Evolutionary conservation across 2,797 vertebrate species (phyloP).

Genomic region (Tinamus major): DNA sequence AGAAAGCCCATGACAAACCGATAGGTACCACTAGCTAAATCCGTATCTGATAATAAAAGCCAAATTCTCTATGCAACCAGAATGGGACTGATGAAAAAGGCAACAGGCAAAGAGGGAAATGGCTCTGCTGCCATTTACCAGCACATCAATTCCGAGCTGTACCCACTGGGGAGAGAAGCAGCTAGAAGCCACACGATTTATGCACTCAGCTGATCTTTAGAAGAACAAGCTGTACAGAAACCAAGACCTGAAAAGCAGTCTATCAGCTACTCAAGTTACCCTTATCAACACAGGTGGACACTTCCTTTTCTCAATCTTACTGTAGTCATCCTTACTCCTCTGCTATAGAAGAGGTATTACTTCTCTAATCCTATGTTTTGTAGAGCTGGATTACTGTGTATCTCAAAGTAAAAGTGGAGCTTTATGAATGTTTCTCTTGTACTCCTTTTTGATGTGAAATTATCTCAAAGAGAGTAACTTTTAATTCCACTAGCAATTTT

Average conservation of each 20-base stretch:
- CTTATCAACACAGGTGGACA: neutral
- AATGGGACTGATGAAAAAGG: neutral
- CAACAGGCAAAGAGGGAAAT: neutral
- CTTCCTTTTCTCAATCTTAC: neutral
- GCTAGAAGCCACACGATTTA: slow-evolving; percentile 20
- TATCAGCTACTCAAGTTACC: neutral
- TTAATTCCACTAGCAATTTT: neutral
- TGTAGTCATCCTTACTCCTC: neutral
- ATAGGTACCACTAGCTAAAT: neutral
- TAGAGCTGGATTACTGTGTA: neutral
- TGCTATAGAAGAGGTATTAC: neutral
- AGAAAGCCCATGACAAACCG: rapidly evolving
- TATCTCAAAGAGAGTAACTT: neutral
- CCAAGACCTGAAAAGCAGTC: neutral
- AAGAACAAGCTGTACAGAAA: neutral
- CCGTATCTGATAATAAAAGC: neutral
- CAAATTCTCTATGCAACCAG: neutral
- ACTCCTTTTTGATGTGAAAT: neutral
- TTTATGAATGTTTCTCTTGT: neutral
- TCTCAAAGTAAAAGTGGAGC: neutral
- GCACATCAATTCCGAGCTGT: neutral
- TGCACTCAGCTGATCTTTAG: slow-evolving; percentile 20
- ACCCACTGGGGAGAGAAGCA: slow-evolving; percentile 22
- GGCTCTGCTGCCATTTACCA: neutral
- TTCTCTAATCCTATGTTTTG: neutral